Evolutionary conservation across 2,113 vertebrate species (phyloP).

Genomic region (Xenopus borealis): DNA sequence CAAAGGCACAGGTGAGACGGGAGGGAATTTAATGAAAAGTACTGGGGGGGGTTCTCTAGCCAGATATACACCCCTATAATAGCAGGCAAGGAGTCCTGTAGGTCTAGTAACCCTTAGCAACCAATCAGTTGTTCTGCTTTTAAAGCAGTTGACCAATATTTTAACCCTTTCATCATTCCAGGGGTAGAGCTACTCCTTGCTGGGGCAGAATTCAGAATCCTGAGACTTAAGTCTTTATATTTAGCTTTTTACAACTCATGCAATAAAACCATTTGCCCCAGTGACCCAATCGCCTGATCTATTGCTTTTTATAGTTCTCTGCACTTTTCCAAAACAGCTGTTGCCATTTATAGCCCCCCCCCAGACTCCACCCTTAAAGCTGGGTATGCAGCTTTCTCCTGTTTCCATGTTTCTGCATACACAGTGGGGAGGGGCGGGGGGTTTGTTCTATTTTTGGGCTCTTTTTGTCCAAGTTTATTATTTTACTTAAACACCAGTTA

Average conservation of each 20-base stretch:
- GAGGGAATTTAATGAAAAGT: background rate
- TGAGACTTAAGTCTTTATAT: no score
- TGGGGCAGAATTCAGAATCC: no score
- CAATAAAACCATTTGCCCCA: no score
- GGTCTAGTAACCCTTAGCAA: background rate
- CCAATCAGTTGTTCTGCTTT: background rate
- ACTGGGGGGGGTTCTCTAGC: no score
- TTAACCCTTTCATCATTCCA: background rate
- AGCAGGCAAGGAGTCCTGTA: slow-evolving; percentile 38
- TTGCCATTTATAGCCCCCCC: slow-evolving; percentile 14
- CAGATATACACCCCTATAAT: no score
- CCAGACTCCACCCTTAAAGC: background rate
- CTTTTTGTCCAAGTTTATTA: background rate
- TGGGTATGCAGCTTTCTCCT: background rate
- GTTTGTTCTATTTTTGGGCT: slow-evolving; percentile 7
- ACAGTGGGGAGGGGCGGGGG: background rate
- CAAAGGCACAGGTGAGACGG: slow-evolving; percentile 54
- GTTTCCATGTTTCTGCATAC: background rate
- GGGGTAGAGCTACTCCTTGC: no score
- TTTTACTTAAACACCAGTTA: background rate
- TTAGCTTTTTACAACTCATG: no score
- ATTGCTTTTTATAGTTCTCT: background rate
- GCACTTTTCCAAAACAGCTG: slow-evolving; percentile 20
- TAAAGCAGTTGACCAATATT: no score
- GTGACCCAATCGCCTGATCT: no score